Evolutionary conservation across 2,113 vertebrate species (phyloP).

Genomic region (Cepphus grylle): DNA sequence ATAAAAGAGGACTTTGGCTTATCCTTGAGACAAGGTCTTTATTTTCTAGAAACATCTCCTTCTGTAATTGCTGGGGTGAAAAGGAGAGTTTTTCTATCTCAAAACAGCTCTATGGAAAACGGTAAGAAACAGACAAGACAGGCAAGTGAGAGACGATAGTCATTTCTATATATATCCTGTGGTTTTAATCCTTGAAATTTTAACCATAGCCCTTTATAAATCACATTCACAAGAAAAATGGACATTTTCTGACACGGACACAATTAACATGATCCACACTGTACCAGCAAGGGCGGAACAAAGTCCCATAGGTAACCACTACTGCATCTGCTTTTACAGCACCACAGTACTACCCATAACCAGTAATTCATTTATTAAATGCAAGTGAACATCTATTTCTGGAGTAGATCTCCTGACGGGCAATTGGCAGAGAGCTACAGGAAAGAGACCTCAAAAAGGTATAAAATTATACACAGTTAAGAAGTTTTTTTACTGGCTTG

Average conservation of each 20-base stretch:
- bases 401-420: neutral
- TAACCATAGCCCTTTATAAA: neutral
- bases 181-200: neutral
- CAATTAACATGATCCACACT: neutral
- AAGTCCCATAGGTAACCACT: neutral
- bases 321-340: neutral
- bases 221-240: neutral
- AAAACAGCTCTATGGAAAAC: neutral
- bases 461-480: neutral
- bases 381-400: neutral
- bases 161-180: neutral
- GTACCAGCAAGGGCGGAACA: neutral
- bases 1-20: neutral
- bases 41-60: slow-evolving; percentile 6
- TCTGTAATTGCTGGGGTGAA: neutral
- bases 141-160: neutral
- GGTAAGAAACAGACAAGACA: neutral
- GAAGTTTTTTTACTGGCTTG: neutral
- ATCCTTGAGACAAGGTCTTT: neutral
- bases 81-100: neutral
- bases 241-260: neutral
- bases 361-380: neutral
- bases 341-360: neutral
- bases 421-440: neutral
- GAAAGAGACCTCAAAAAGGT: neutral